These are phyloP conservation scores for Thyatira batis DNA, from an alignment of 2,888 invertebrate species.

Conservation along the genomic window DNA sequence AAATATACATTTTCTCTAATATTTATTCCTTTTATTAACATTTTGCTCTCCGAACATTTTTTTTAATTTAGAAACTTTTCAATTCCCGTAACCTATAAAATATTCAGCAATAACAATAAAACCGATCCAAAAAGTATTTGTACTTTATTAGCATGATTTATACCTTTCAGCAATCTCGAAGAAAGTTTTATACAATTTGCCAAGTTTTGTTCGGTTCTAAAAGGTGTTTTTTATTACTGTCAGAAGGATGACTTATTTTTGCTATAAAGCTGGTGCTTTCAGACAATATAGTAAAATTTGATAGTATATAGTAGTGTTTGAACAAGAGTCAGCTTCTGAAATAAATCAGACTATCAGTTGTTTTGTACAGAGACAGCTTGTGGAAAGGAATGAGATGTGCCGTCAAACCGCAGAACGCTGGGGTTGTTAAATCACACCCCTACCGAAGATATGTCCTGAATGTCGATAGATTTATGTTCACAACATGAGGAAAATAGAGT, in stretches of 20 bases:
- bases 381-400: neutral
- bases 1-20: neutral
- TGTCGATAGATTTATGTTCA: constrained; percentile 1
- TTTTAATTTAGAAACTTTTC: neutral
- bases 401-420: neutral
- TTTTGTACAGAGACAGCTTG: neutral
- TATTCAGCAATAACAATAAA: neutral
- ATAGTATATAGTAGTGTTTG: too few species aligned
- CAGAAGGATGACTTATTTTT: neutral
- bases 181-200: neutral
- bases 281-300: too few species aligned
- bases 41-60: neutral
- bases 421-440: neutral
- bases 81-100: neutral
- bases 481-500: neutral
- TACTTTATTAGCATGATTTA: too few species aligned
- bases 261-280: too few species aligned
- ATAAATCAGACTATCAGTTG: neutral
- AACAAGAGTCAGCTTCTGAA: too few species aligned
- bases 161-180: neutral
- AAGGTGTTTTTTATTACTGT: neutral
- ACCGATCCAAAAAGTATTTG: too few species aligned
- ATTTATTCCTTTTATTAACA: neutral
- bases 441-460: neutral
- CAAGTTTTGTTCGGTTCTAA: too few species aligned